phyloP scores from a whole-genome alignment of 2,797 vertebrate genomes.

The Potorous gilbertii region DNA sequence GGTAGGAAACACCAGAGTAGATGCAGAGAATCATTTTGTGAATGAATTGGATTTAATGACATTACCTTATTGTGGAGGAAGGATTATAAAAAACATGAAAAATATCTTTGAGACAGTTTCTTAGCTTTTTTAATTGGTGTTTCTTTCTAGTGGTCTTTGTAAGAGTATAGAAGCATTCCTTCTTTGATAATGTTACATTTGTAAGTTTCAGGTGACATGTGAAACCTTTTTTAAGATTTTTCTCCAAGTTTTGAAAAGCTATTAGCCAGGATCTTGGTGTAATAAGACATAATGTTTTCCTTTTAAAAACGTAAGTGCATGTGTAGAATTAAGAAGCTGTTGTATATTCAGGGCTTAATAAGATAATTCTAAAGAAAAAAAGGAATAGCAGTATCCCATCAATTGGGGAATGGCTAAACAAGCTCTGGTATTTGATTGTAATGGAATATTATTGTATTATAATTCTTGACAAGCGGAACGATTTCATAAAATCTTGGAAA shows the following conservation, averaged over 20 bases:
- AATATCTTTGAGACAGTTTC: constrained; percentile 92
- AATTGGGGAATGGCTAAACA: too few relatives aligned
- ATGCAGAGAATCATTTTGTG: constrained; percentile 93
- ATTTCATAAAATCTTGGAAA: too few relatives aligned
- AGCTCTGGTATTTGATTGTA: too few relatives aligned
- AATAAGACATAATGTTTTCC: constrained; percentile 90
- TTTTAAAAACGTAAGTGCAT: constrained; percentile 91
- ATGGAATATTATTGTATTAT: too few relatives aligned
- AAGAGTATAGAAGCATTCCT: constrained; percentile 91
- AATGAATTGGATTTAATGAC: constrained; percentile 93
- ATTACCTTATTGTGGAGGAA: constrained; percentile 91
- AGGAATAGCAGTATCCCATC: too few relatives aligned
- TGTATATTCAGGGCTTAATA: constrained; percentile 93
- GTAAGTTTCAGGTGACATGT: constrained; percentile 92
- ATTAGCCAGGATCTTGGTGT: constrained; percentile 93
- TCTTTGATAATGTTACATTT: constrained; percentile 92
- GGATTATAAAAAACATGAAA: constrained; percentile 82
- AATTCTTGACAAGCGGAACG: too few relatives aligned
- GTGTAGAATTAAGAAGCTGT: constrained; percentile 93
- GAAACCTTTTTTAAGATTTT: constrained; percentile 90
- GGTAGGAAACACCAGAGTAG: constrained; percentile 92
- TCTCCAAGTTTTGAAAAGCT: constrained; percentile 91
- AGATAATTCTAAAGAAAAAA: constrained; percentile 92
- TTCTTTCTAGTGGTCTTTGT: constrained; percentile 92
- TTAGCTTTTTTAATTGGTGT: constrained; percentile 92